Conservation (phyloP, 2,113 vertebrate genomes). For the Hirundichthys speculiger region DNA sequence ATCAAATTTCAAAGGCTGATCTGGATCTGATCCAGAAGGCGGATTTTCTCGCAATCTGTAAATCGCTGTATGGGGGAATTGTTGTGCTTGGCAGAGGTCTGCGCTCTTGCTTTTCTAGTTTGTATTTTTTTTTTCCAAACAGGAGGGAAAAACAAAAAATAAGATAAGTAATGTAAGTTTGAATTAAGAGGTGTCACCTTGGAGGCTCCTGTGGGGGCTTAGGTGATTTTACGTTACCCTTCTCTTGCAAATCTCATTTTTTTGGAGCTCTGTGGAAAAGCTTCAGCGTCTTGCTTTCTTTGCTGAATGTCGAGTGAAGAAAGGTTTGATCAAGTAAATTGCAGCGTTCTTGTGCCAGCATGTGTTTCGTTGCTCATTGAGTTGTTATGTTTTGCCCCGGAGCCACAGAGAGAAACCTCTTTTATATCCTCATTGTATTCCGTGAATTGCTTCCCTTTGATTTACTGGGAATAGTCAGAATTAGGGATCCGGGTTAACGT, state of each 20-base stretch:
- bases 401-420: conserved; percentile 21
- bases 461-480: conserved; percentile 32
- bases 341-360: background rate
- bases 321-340: conserved; percentile 18
- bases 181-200: conserved; percentile 5
- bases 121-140: no score
- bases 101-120: no score
- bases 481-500: conserved; percentile 29
- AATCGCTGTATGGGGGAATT: no score
- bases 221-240: no score
- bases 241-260: conserved; percentile 12
- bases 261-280: conserved; percentile 4
- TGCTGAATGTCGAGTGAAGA: conserved; percentile 14
- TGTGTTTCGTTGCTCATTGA: conserved; percentile 19
- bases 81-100: no score
- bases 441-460: conserved; percentile 36
- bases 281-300: conserved; percentile 4
- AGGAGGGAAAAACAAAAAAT: no score
- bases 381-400: conserved; percentile 15
- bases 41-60: no score
- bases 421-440: conserved; percentile 20
- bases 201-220: background rate
- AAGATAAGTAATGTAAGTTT: background rate
- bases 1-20: no score
- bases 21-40: no score